Evolutionary conservation across 1,140 invertebrate genomes (phyloP), one percentile per base, ranked within the genome.

Genomic region (Elymnias hypermnestra): DNA sequence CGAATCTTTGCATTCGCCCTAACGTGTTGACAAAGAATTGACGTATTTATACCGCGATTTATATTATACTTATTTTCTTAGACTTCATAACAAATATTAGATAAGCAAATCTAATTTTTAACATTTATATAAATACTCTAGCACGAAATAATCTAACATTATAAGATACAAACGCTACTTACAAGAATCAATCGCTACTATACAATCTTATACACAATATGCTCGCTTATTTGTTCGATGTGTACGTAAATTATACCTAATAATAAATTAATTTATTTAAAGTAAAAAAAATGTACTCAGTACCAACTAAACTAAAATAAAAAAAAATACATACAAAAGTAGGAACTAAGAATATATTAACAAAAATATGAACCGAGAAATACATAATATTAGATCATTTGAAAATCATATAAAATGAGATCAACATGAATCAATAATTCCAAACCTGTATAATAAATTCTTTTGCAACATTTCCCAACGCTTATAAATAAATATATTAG

Each of bases 321-420:
- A 19, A 18, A 19, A 22, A 33, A 44, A 44, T 8, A 17, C 6
- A 43, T 13, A 44, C 22, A 44, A 44, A 46, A 36, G 33, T 36
- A 46, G 33, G 33, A 46, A 46, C 31, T 29, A 5, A 25, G 26
- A 6, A 45, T 18, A 7, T 26, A 45, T 25, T 35, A 45, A 37
- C 29, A 45, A 10, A 35, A 23, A 44, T 28, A 13, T 9, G 22
- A 37, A 33, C 3, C 8, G n/a, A 8, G 12, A 33, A 33, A 33
- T 37, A 37, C 36, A 37, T 36, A 14, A 5, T n/a, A 12, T n/a
- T 44, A 15, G 8, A 6, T 12, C 9, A 45, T 23, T 36, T 12
- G 25, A 9, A 45, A 1, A 26, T 10, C n/a, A 37, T 36, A 45
- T 26, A 44, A 35, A 25, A 23, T 36, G 43, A 45, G 43, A 45